Conservation (phyloP, 2,797 vertebrate genomes). For the Eulemur rubriventer region DNA sequence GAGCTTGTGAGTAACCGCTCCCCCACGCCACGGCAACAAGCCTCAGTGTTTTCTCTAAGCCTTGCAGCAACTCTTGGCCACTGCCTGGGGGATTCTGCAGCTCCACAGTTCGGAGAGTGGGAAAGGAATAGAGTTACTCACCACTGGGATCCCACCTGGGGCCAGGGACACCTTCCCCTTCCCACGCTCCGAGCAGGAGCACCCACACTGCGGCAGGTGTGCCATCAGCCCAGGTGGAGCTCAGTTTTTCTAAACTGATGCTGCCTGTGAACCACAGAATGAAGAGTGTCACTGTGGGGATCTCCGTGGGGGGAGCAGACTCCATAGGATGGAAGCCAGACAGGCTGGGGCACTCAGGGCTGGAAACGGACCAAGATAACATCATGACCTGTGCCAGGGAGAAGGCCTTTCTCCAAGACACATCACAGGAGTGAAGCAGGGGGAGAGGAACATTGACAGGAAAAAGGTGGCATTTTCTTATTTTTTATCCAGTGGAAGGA, state of each 20-base stretch:
- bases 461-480: not conserved
- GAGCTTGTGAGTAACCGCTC: no score
- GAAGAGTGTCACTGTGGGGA: fast-evolving
- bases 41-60: no score
- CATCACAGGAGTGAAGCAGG: not conserved
- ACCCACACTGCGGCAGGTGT: fast-evolving
- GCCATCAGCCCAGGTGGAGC: fast-evolving
- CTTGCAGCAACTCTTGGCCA: fast-evolving
- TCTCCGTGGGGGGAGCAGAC: not conserved
- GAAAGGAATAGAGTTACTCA: not conserved
- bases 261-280: no score
- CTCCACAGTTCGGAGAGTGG: fast-evolving
- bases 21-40: not conserved
- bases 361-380: not conserved
- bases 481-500: not conserved
- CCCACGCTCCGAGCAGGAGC: not conserved
- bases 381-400: not conserved
- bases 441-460: not conserved
- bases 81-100: not conserved
- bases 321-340: not conserved
- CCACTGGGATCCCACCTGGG: not conserved
- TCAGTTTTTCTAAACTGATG: not conserved
- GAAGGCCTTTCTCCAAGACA: not conserved
- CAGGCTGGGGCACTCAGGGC: not conserved
- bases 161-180: no score